phyloP scores from a whole-genome alignment of 2,797 vertebrate species.

The Notoglanidium macrostoma region DNA sequence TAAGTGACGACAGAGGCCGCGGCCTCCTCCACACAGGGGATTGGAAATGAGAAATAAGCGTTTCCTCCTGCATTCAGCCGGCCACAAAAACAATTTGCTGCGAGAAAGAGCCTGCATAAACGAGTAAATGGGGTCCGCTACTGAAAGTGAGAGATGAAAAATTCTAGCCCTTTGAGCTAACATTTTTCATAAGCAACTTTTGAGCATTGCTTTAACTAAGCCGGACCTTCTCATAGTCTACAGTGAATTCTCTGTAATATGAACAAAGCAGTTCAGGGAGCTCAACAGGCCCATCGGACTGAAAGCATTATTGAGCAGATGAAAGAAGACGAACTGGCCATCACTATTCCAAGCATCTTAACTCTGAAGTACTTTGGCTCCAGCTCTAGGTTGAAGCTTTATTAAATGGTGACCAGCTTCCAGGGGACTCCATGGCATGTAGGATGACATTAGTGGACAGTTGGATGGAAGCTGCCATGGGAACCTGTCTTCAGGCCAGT shows the following conservation, averaged over 20 bases:
- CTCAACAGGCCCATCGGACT: slow-evolving; percentile 14
- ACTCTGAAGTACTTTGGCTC: slow-evolving; percentile 23
- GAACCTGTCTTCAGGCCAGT: slow-evolving; percentile 62
- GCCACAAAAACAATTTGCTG: slow-evolving; percentile 83
- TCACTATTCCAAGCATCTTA: slow-evolving; percentile 43
- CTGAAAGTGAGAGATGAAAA: slow-evolving; percentile 38
- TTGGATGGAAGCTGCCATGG: slow-evolving; percentile 63
- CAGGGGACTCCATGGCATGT: slow-evolving; percentile 55
- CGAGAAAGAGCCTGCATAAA: slow-evolving; percentile 76
- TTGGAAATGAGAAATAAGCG: slow-evolving; percentile 82
- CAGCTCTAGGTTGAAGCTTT: slow-evolving; percentile 28
- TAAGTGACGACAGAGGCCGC: slow-evolving; percentile 79
- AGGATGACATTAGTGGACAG: slow-evolving; percentile 68
- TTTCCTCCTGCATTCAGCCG: slow-evolving; percentile 80
- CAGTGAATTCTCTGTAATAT: slow-evolving; percentile 33
- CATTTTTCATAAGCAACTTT: slow-evolving; percentile 48
- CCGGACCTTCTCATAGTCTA: slow-evolving; percentile 10
- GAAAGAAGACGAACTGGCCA: slow-evolving; percentile 16
- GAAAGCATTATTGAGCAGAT: slow-evolving; percentile 31
- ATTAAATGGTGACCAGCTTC: slow-evolving; percentile 61
- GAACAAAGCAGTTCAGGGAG: slow-evolving; percentile 28
- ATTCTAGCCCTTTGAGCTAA: slow-evolving; percentile 34
- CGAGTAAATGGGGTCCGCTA: slow-evolving; percentile 64
- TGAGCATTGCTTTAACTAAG: slow-evolving; percentile 4
- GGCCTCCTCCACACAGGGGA: slow-evolving; percentile 77